Evolutionary conservation across 2,797 vertebrate genomes (phyloP), one percentile per base, ranked within the genome.

Genomic region (Siniperca obscura): DNA sequence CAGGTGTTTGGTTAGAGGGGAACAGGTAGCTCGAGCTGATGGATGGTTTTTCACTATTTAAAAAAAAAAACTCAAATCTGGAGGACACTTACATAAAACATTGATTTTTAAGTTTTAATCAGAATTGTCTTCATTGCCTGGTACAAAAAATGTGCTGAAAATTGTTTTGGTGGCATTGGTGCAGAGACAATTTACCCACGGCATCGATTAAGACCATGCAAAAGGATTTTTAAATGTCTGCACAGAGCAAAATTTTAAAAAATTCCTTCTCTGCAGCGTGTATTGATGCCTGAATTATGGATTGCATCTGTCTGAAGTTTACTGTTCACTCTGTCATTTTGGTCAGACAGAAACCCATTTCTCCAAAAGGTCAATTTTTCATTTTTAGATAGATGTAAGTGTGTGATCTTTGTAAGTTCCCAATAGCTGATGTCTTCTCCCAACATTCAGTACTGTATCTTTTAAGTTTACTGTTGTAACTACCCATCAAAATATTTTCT

Each of bases 1-100:
- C 76, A 80, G 78, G 77, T 85, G 80, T 65, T 70, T 25, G 70
- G 50, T 53, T 75, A 2, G 2, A 4, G 5, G 64, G 38, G 52
- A 34, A 60, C 34, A 46, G 74, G 70, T 71, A 62, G 46, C 61
- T 53, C 0, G 1, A 34, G 11, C 14, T 46, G 44, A 55, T 27
- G 36, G 38, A 74, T 62, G 22, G 5, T 53, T 66, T 46, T 69
- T 17, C n/a, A 21, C 11, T 60, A 13, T 40, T 53, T 36, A n/a
- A 19, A 21, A 38, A 40, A 55, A 42, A n/a, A 48, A 22, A 5
- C 3, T 40, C 0, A 64, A 53, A 62, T 73, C 19, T 36, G n/a
- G 11, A 69, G 7, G 40, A 34, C 22, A 17, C 3, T 61, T 12
- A 21, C 7, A 1, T 17, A 56, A 57, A 36, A 17, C n/a, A 40